phyloP scores from a whole-genome alignment of 2,888 invertebrate species.

The Galeruca laticollis region DNA sequence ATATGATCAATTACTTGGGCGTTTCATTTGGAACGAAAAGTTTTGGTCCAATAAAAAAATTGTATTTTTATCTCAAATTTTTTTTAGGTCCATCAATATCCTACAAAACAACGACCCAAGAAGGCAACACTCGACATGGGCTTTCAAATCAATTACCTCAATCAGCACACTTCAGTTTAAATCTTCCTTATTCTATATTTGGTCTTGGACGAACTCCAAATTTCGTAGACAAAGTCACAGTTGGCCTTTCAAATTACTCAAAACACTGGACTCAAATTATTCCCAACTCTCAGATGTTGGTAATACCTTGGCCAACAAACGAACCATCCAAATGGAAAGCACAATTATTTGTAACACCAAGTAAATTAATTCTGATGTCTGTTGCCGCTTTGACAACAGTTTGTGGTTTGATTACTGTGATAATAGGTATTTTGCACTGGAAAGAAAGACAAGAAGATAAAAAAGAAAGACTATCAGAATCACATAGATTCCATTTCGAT shows the following conservation, averaged over 20 bases:
- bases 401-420: slow-evolving; percentile 85
- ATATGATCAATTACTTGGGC: no score
- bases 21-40: no score
- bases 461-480: slow-evolving; percentile 82
- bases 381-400: slow-evolving; percentile 89
- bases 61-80: background rate
- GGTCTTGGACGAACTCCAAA: slow-evolving; percentile 98
- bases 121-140: slow-evolving; percentile 83
- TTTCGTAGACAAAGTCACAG: slow-evolving; percentile 91
- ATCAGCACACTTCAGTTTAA: slow-evolving; percentile 92
- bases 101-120: slow-evolving; percentile 80
- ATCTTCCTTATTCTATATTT: slow-evolving; percentile 94
- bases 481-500: slow-evolving; percentile 87
- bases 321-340: slow-evolving; percentile 88
- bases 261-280: slow-evolving; percentile 92
- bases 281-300: slow-evolving; percentile 97
- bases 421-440: slow-evolving; percentile 89
- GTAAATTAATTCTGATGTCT: slow-evolving; percentile 92
- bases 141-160: slow-evolving; percentile 91
- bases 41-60: no score
- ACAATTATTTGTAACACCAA: slow-evolving; percentile 94
- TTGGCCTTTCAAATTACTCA: slow-evolving; percentile 79
- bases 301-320: slow-evolving; percentile 87
- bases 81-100: slow-evolving; percentile 49
- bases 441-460: slow-evolving; percentile 89